Base-by-base conservation (phyloP, 2,888 invertebrate genomes). In the Ommatoiulus sabulosus region DNA sequence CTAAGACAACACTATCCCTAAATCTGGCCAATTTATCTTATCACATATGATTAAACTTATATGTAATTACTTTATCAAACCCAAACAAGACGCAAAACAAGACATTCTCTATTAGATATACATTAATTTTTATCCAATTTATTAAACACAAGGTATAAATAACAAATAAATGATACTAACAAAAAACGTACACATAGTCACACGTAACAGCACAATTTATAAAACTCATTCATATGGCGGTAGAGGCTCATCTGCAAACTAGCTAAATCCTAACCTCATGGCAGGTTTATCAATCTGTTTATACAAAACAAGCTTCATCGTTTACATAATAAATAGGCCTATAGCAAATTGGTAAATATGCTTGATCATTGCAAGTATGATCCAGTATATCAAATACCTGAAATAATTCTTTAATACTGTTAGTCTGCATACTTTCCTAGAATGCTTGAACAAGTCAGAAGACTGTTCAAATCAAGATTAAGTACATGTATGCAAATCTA, bases 121-220 rank as follows among this genome's bases (percentile, higher is more conserved):
- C n/a, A 52, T 15, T 15, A 52, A 52, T 10, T 24, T 72, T 24
- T 24, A 7, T 72, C 8, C 72, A 72, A 72, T 63, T 63, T 63
- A 63, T 63, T 63, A 63, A n/a, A 63, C 17, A 24, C 72, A 24
- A 72, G n/a, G 24, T 72, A 72, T 24, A 72, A 72, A 72, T 72
- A 72, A 24, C 72, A 20, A 20, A 63, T n/a, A 8, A 8, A 52
- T 15, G 8, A n/a, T 52, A 52, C 52, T 52, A 8, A 52, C 52
- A 72, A 72, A 72, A n/a, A n/a, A 72, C 4, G n/a, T 72, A 24
- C 7, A 1, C 7, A 8, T 72, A n/a, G 10, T 72, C 20, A 72
- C 20, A 63, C n/a, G 10, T 0, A 72, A 2, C 20, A 20, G 24
- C 24, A n/a, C n/a, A n/a, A n/a, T n/a, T n/a, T n/a, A n/a, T n/a